These are phyloP conservation scores for Chorisops tibialis DNA, from an alignment of 2,888 invertebrate species.

Conservation along the genomic window DNA sequence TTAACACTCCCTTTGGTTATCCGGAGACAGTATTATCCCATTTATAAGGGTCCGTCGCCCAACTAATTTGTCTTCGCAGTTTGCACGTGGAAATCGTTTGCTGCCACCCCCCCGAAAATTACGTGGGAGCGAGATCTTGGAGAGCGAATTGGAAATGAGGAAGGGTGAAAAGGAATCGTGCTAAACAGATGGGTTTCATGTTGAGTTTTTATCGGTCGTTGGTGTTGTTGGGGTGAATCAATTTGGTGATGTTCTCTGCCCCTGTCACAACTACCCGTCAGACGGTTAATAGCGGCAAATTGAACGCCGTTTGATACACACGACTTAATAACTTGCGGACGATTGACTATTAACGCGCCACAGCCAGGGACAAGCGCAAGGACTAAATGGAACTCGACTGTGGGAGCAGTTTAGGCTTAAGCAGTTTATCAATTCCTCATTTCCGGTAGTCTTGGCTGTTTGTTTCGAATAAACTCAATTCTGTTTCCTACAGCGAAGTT, in stretches of 20 bases:
- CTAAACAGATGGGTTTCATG: conserved; percentile 22
- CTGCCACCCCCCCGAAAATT: conserved; percentile 1
- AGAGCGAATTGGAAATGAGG: neutral
- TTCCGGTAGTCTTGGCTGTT: conserved; percentile 23
- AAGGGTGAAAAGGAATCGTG: conserved; percentile 19
- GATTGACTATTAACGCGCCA: conserved; percentile 22
- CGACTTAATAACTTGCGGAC: conserved; percentile 43
- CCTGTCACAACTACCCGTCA: conserved; percentile 19
- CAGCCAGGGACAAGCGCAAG: neutral
- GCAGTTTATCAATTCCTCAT: conserved; percentile 29
- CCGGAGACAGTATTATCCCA: conserved; percentile 31
- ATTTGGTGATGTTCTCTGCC: neutral
- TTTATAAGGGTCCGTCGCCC: conserved; percentile 26
- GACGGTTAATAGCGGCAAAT: conserved; percentile 52
- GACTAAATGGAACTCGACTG: neutral
- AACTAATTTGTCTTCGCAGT: conserved; percentile 21
- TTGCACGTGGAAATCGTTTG: conserved; percentile 5
- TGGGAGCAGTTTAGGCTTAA: conserved; percentile 22
- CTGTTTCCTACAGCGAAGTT: neutral
- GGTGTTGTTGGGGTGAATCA: conserved; percentile 2
- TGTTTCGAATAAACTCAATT: conserved; percentile 27
- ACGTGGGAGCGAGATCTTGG: conserved; percentile 14
- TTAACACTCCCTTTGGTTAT: conserved; percentile 29
- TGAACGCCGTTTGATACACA: conserved; percentile 50
- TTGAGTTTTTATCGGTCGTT: conserved; percentile 6